Conservation (phyloP, 2,113 vertebrate species). For the Smithornis capensis region DNA sequence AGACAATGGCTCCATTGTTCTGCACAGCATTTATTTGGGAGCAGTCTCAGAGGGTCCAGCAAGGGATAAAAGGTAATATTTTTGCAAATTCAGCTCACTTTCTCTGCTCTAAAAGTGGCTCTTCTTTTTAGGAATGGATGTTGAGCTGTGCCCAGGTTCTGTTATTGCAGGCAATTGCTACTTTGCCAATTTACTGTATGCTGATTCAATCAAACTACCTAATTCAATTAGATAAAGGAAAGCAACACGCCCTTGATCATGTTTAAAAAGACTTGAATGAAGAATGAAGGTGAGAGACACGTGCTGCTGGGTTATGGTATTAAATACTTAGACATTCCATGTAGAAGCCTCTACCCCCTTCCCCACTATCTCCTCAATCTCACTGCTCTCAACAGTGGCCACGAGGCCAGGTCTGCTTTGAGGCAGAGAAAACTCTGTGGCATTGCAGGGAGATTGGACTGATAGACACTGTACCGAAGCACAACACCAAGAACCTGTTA, state of each 20-base stretch:
- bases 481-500: neutral
- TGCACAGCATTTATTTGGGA: neutral
- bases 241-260: neutral
- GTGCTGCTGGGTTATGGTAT: neutral
- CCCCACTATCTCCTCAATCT: neutral
- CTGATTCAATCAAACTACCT: neutral
- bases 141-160: neutral
- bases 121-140: neutral
- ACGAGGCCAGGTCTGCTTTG: neutral
- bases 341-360: neutral
- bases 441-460: neutral
- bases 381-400: neutral
- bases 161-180: neutral
- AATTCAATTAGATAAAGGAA: constrained; percentile 43
- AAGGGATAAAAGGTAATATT: constrained; percentile 33
- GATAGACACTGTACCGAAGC: too few species aligned
- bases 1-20: constrained; percentile 50
- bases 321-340: neutral
- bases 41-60: neutral
- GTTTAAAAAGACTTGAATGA: neutral
- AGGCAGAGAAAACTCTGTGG: neutral
- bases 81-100: constrained; percentile 45
- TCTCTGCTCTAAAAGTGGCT: neutral
- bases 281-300: neutral
- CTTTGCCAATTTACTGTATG: neutral